Evolutionary conservation across 2,888 invertebrate genomes (phyloP).

Genomic region (Drosophila quinaria): DNA sequence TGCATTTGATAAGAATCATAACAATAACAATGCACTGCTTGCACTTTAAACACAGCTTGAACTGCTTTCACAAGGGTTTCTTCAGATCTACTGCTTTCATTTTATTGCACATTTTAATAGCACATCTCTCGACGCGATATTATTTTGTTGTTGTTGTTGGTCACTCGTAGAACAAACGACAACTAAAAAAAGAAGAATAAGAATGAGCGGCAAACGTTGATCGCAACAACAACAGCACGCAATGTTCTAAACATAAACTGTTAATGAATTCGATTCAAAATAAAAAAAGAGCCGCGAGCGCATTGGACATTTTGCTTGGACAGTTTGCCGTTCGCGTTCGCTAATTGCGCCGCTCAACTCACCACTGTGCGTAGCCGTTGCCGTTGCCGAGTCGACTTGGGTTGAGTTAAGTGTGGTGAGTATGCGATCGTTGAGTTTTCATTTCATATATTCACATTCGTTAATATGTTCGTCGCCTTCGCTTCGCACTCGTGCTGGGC

Average conservation of each 20-base stretch:
- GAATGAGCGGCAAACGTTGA: constrained; percentile 24
- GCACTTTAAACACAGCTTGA: neutral
- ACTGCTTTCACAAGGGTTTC: constrained; percentile 21
- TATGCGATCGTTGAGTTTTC: constrained; percentile 57
- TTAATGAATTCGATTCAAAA: constrained; percentile 74
- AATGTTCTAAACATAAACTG: constrained; percentile 78
- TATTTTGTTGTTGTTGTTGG: constrained; percentile 40
- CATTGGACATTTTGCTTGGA: constrained; percentile 58
- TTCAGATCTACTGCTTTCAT: constrained; percentile 24
- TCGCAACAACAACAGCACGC: constrained; percentile 32
- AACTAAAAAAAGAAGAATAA: constrained; percentile 32
- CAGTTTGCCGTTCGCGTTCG: constrained; percentile 62
- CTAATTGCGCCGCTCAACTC: constrained; percentile 63
- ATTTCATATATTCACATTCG: constrained; percentile 25
- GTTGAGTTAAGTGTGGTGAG: constrained; percentile 31
- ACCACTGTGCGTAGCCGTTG: constrained; percentile 50
- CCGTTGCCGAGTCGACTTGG: constrained; percentile 2
- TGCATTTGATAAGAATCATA: constrained; percentile 10
- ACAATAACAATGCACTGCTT: constrained; percentile 23
- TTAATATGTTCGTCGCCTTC: constrained; percentile 39
- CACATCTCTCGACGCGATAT: constrained; percentile 39
- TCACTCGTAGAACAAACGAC: constrained; percentile 37
- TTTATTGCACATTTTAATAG: constrained; percentile 21
- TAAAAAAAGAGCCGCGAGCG: constrained; percentile 52
- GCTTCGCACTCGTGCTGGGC: constrained; percentile 52